These are phyloP conservation scores for Phyllotreta cruciferae DNA, from an alignment of 2,888 invertebrate species.

Conservation along the genomic window DNA sequence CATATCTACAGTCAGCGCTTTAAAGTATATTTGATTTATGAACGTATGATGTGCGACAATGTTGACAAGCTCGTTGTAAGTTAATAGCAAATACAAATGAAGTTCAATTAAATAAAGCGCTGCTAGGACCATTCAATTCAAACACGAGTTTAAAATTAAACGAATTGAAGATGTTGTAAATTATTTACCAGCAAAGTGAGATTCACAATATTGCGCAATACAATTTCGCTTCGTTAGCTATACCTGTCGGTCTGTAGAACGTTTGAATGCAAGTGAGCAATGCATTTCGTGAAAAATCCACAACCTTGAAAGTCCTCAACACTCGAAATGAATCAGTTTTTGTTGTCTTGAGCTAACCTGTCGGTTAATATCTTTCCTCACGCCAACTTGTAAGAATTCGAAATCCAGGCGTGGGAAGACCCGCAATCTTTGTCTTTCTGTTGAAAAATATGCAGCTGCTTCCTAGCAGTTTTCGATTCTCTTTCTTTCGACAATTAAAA, in stretches of 20 bases:
- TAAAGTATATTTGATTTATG: not conserved
- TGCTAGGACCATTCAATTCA: too few species aligned
- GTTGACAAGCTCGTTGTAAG: too few species aligned
- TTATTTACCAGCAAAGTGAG: too few species aligned
- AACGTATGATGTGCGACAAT: not conserved
- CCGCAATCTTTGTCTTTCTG: slow-evolving; percentile 31
- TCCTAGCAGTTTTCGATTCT: slow-evolving; percentile 12
- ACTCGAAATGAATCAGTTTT: slow-evolving; percentile 36
- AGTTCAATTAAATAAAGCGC: too few species aligned
- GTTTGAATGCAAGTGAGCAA: slow-evolving; percentile 1
- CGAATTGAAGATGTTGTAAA: too few species aligned
- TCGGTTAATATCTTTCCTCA: slow-evolving; percentile 36
- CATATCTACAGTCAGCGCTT: not conserved
- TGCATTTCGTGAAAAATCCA: slow-evolving; percentile 25
- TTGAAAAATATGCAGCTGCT: slow-evolving; percentile 33
- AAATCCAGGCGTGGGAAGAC: slow-evolving; percentile 33
- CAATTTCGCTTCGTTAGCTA: too few species aligned
- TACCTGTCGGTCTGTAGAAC: too few species aligned
- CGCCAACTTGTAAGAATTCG: slow-evolving; percentile 36
- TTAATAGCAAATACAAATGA: too few species aligned
- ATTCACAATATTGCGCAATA: too few species aligned
- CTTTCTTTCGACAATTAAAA: slow-evolving; percentile 18
- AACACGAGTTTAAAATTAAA: too few species aligned
- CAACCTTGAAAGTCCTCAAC: slow-evolving; percentile 36
- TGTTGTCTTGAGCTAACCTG: slow-evolving; percentile 37